phyloP scores from a whole-genome alignment of 1,140 invertebrate species.

The Hyposmocoma kahamanoa region DNA sequence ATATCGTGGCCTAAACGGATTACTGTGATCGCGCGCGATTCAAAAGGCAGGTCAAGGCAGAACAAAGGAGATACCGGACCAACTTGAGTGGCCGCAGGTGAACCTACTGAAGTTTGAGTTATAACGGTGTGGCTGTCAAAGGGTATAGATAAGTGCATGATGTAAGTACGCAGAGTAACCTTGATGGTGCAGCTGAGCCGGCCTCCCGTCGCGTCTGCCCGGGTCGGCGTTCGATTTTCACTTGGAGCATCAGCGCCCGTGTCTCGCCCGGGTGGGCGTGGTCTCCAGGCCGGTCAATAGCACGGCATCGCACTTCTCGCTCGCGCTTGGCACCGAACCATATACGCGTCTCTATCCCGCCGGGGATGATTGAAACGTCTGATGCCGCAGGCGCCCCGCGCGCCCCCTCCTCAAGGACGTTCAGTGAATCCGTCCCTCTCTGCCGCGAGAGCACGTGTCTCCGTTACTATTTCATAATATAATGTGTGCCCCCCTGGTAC shows the following conservation, averaged over 20 bases:
- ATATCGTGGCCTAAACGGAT: not conserved
- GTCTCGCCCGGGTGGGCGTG: slow-evolving; percentile 67
- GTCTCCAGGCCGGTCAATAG: slow-evolving; percentile 69
- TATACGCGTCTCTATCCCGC: slow-evolving; percentile 42
- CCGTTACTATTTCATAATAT: slow-evolving; percentile 70
- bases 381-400: slow-evolving; percentile 69
- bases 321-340: slow-evolving; percentile 20
- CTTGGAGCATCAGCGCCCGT: slow-evolving; percentile 60
- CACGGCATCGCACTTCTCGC: slow-evolving; percentile 51
- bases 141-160: slow-evolving; percentile 47
- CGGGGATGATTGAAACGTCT: slow-evolving; percentile 72
- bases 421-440: slow-evolving; percentile 73
- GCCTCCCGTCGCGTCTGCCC: slow-evolving; percentile 53
- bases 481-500: slow-evolving; percentile 63
- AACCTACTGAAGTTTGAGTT: too few relatives aligned
- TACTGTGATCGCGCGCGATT: not conserved
- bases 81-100: too few relatives aligned
- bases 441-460: slow-evolving; percentile 68
- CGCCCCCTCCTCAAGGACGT: slow-evolving; percentile 67
- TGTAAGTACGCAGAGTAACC: slow-evolving; percentile 33
- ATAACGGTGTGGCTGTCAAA: not conserved
- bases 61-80: too few relatives aligned
- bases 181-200: slow-evolving; percentile 59
- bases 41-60: too few relatives aligned
- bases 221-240: slow-evolving; percentile 70